Conservation (phyloP, 2,888 invertebrate genomes). For the Limenitis arthemis region DNA sequence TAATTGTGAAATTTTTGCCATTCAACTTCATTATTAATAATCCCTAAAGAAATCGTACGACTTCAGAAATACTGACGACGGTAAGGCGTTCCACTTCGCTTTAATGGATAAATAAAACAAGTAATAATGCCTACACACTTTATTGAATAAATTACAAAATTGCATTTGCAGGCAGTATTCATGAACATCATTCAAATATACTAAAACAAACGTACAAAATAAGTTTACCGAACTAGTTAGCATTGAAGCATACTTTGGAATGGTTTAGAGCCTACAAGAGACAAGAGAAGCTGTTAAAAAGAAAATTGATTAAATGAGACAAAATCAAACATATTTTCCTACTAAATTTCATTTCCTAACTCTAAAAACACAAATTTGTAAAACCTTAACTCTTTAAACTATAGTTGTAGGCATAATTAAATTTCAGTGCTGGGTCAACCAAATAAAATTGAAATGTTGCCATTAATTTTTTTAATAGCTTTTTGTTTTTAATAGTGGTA, state of each 20-base stretch:
- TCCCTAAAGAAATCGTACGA: too few relatives aligned
- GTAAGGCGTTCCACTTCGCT: too few relatives aligned
- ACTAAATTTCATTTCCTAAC: background rate
- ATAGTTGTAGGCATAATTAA: too few relatives aligned
- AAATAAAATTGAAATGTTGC: too few relatives aligned
- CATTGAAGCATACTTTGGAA: constrained; percentile 42
- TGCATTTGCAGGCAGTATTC: constrained; percentile 45
- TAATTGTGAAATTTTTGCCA: too few relatives aligned
- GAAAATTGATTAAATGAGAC: background rate
- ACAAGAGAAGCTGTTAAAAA: constrained; percentile 4
- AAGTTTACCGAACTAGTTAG: constrained; percentile 30
- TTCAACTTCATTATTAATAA: too few relatives aligned
- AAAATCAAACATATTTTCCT: background rate
- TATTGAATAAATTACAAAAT: constrained; percentile 67
- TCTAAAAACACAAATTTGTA: background rate
- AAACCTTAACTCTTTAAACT: too few relatives aligned
- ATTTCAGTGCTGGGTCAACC: too few relatives aligned
- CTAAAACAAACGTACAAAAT: constrained; percentile 41
- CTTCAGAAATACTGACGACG: too few relatives aligned
- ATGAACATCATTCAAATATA: constrained; percentile 39
- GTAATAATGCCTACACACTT: constrained; percentile 50
- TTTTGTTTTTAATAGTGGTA: too few relatives aligned
- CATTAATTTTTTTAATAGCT: too few relatives aligned
- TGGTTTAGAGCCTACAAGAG: constrained; percentile 31
- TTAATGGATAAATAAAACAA: constrained; percentile 6